Conservation (phyloP, 1,140 invertebrate genomes). For the Drosophila subpulchrella region DNA sequence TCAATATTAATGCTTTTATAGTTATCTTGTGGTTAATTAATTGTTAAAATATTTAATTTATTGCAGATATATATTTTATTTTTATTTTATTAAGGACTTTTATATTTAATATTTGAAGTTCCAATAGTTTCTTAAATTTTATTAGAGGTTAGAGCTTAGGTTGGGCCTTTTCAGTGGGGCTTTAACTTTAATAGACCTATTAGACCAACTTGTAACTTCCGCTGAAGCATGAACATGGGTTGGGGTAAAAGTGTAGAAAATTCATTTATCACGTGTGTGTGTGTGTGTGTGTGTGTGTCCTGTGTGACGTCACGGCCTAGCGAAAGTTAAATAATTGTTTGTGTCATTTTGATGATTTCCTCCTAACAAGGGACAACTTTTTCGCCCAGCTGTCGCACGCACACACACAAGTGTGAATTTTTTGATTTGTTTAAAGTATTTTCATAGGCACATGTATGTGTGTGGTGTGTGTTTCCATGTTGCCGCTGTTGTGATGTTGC, state of each 20-base stretch:
- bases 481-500: conserved; percentile 1
- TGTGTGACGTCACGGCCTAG: conserved; percentile 69
- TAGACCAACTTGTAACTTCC: conserved; percentile 54
- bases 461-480: conserved; percentile 38
- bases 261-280: conserved; percentile 46
- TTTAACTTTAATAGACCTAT: neutral
- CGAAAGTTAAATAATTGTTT: conserved; percentile 82
- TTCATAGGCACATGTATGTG: conserved; percentile 18
- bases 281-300: conserved; percentile 7
- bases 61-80: too few species aligned
- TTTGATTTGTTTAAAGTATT: conserved; percentile 82
- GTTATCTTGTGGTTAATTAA: too few species aligned
- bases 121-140: neutral
- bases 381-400: conserved; percentile 64
- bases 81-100: too few species aligned
- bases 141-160: neutral
- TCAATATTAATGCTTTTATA: too few species aligned
- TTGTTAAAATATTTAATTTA: too few species aligned
- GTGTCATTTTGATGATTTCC: conserved; percentile 82
- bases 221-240: conserved; percentile 24
- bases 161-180: too few species aligned
- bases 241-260: conserved; percentile 1
- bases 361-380: conserved; percentile 73
- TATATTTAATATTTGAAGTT: too few species aligned
- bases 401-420: conserved; percentile 34